A percentile compares a stretch with the other conserved stretches of the same genome.
Conservation (phyloP, 2,797 vertebrate species). For the Eupleurogrammus muticus region DNA sequence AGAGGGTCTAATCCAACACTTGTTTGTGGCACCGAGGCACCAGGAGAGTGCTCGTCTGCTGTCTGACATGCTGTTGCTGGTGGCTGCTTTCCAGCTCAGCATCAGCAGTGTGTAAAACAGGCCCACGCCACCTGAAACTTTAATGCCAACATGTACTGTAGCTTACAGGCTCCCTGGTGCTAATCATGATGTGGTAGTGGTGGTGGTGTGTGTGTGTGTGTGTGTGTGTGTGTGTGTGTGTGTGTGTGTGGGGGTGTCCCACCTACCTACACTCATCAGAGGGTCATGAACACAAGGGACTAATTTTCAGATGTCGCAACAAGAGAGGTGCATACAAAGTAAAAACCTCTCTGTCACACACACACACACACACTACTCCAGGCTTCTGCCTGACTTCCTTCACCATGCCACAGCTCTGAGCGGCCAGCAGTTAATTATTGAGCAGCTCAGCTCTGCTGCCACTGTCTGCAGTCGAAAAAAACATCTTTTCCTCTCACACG, state of each 20-base stretch:
- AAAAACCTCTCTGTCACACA: constrained; percentile 12
- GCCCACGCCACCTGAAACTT: constrained; percentile 83
- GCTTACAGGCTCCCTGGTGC: constrained; percentile 37
- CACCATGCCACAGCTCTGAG: constrained; percentile 41
- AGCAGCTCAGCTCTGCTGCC: constrained; percentile 64
- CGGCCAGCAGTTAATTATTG: constrained; percentile 77
- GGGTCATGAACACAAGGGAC: constrained; percentile 59
- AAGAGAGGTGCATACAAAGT: constrained; percentile 10
- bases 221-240: no score
- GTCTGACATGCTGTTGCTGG: constrained; percentile 85
- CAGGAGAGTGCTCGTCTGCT: constrained; percentile 76
- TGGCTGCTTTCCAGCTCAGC: constrained; percentile 84
- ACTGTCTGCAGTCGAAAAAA: constrained; percentile 68
- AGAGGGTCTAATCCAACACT: constrained; percentile 78
- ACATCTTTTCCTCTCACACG: constrained; percentile 32
- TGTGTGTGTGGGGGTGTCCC: neutral
- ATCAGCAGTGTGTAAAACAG: constrained; percentile 71
- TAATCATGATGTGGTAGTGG: neutral
- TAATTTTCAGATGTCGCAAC: constrained; percentile 64
- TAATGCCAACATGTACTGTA: constrained; percentile 84
- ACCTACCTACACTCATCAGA: constrained; percentile 40
- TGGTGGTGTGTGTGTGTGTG: no score
- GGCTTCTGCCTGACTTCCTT: constrained; percentile 68
- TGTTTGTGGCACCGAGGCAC: constrained; percentile 73
- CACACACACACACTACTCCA: constrained; percentile 15